Base-by-base conservation (phyloP, 2,888 invertebrate genomes). In the Lasioglossum calceatum region DNA sequence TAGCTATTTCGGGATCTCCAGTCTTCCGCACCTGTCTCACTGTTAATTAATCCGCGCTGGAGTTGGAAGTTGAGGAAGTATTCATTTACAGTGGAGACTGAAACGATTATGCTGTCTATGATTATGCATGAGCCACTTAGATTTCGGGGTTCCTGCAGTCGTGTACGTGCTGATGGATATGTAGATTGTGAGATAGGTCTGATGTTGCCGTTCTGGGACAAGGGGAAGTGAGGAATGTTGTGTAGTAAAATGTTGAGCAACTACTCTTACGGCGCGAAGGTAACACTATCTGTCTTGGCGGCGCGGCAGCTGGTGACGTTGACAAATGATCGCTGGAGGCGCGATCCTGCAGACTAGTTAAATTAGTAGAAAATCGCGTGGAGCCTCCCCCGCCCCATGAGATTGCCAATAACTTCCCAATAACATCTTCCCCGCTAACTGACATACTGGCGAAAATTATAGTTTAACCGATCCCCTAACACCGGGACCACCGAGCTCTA, bases 321-420 rank as follows among this genome's bases (percentile, higher is more conserved):
- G 64, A 77, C 64, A 39, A 64, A 77, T 64, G 61, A 77, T 64
- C 64, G 44, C 77, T 23, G 32, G 44, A 5, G 14, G 27, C 50
- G 50, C 19, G 47, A 73, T 19, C 47, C 19, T 19, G 32, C 27
- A 19, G 61, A 23, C 50, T 16, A 61, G 16, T 2, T 10, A 23
- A 32, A 44, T 44, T 64, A 77, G n/a, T 44, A 64, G 44, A 32
- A 71, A 42, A 71, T 42, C n/a, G 19, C 39, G n/a, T n/a, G 3
- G 67, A 14, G 19, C 8, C 67, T 36, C 36, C 23, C 4, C 4
- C 42, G 4, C n/a, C 70, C n/a, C 23, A 23, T 1, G 39, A 70
- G 23, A 70, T 70, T 67, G 23, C 67, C 19, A 19, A 10, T 19
- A 67, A 67, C 67, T 36, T 39, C 23, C 10, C 67, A 36, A 39